Evolutionary conservation across 1,140 invertebrate genomes (phyloP).

Genomic region (Euura saliciscinereae): DNA sequence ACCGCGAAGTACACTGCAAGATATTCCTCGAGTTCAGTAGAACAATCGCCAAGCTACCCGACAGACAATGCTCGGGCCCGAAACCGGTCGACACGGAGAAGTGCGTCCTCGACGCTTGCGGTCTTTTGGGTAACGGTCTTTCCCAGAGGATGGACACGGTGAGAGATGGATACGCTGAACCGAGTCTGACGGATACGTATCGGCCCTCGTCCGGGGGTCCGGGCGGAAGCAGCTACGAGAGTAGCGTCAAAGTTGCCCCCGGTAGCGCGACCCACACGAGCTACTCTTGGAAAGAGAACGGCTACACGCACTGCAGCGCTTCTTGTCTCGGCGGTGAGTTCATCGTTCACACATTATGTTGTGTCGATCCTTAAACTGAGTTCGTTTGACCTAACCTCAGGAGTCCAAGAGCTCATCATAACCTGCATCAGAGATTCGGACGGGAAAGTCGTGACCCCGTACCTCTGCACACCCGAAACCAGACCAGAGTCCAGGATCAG

Average conservation of each 20-base stretch:
- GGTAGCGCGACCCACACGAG: slow-evolving; percentile 64
- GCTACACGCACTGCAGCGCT: slow-evolving; percentile 90
- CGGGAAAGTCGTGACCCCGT: slow-evolving; percentile 81
- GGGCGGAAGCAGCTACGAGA: slow-evolving; percentile 43
- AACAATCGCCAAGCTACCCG: slow-evolving; percentile 84
- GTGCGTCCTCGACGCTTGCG: slow-evolving; percentile 78
- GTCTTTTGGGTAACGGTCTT: slow-evolving; percentile 45
- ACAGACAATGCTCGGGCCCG: slow-evolving; percentile 83
- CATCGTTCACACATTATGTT: not conserved
- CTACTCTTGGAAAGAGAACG: slow-evolving; percentile 84
- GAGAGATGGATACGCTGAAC: slow-evolving; percentile 59
- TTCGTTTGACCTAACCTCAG: slow-evolving; percentile 48
- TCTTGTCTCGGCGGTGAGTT: slow-evolving; percentile 86
- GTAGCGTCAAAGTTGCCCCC: slow-evolving; percentile 64
- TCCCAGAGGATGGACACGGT: slow-evolving; percentile 57
- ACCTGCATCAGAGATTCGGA: slow-evolving; percentile 88
- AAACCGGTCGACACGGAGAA: slow-evolving; percentile 81
- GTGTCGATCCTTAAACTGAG: slow-evolving; percentile 10
- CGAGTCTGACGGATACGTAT: slow-evolving; percentile 68
- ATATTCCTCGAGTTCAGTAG: slow-evolving; percentile 91
- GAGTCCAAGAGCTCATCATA: slow-evolving; percentile 86
- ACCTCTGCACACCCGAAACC: slow-evolving; percentile 79
- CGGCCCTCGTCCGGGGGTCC: slow-evolving; percentile 41
- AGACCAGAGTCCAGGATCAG: slow-evolving; percentile 89
- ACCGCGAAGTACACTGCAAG: slow-evolving; percentile 86